These are phyloP conservation scores for Caenorhabditis latens DNA, from an alignment of 1,140 invertebrate species.

Conservation along the genomic window DNA sequence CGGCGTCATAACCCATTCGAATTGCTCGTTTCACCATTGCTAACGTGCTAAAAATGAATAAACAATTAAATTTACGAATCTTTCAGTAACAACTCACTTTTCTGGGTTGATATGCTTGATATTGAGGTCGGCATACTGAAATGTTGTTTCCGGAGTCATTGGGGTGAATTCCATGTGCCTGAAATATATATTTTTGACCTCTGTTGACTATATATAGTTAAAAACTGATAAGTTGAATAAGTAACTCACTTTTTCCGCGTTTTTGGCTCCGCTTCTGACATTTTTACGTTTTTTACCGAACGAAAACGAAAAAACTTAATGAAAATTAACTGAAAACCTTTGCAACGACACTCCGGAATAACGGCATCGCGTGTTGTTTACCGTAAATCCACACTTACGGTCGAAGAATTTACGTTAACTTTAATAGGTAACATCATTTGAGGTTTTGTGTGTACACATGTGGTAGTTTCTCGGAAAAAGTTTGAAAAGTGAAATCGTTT, in stretches of 20 bases:
- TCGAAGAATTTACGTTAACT: background rate
- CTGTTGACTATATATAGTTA: background rate
- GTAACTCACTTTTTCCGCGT: conserved; percentile 12
- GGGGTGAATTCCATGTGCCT: conserved; percentile 48
- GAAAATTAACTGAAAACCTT: background rate
- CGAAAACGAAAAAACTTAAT: background rate
- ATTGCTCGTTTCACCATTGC: conserved; percentile 72
- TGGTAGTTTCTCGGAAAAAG: no score
- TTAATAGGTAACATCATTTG: no score
- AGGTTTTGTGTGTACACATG: no score
- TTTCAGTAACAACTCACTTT: background rate
- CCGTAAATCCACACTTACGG: background rate
- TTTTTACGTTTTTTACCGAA: conserved; percentile 1
- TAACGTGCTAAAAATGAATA: conserved; percentile 61
- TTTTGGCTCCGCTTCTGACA: background rate
- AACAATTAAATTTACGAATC: background rate
- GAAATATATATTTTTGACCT: background rate
- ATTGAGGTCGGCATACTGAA: conserved; percentile 77
- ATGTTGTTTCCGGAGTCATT: conserved; percentile 51
- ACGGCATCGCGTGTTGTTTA: background rate
- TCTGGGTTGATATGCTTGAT: conserved; percentile 71
- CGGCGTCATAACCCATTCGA: conserved; percentile 76
- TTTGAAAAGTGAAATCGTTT: no score
- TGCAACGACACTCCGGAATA: conserved; percentile 22
- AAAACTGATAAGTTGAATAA: background rate